Evolutionary conservation across 2,797 vertebrate species (phyloP).

Genomic region (Malurus splendens): DNA sequence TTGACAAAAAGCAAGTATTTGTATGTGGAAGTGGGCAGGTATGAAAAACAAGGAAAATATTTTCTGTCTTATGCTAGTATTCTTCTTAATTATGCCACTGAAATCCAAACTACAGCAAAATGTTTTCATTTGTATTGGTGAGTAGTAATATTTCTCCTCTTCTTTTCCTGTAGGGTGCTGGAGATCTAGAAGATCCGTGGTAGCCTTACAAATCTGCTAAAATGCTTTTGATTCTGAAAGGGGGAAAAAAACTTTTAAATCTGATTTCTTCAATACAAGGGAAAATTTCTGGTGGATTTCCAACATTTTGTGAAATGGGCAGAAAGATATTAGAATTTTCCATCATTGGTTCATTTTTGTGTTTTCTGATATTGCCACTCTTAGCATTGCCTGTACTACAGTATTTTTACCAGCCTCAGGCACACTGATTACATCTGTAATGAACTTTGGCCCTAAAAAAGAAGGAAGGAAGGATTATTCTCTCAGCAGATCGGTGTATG

Average conservation of each 20-base stretch:
- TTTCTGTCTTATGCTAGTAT: neutral
- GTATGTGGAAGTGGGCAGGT: neutral
- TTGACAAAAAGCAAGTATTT: neutral
- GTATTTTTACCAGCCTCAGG: slow-evolving; percentile 77
- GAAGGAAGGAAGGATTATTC: slow-evolving; percentile 64
- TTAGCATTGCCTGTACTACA: slow-evolving; percentile 77
- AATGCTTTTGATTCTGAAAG: slow-evolving; percentile 86
- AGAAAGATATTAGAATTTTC: slow-evolving; percentile 79
- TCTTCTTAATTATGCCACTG: slow-evolving; percentile 41
- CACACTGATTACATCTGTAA: slow-evolving; percentile 66
- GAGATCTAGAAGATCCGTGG: slow-evolving; percentile 94
- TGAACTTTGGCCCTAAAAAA: slow-evolving; percentile 70
- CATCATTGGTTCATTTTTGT: slow-evolving; percentile 80
- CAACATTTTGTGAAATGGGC: slow-evolving; percentile 80
- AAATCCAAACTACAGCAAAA: slow-evolving; percentile 58
- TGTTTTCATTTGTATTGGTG: slow-evolving; percentile 46
- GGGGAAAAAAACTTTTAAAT: slow-evolving; percentile 80
- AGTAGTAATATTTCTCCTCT: slow-evolving; percentile 75
- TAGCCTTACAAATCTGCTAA: slow-evolving; percentile 87
- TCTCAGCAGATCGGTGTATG: slow-evolving; percentile 64
- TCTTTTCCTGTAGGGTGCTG: slow-evolving; percentile 86
- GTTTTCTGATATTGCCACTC: slow-evolving; percentile 77
- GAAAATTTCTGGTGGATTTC: slow-evolving; percentile 80
- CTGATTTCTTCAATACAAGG: slow-evolving; percentile 79
- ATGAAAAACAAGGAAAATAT: neutral